Conservation (phyloP, 2,797 vertebrate genomes). For the Ctenopoma kingsleyae region DNA sequence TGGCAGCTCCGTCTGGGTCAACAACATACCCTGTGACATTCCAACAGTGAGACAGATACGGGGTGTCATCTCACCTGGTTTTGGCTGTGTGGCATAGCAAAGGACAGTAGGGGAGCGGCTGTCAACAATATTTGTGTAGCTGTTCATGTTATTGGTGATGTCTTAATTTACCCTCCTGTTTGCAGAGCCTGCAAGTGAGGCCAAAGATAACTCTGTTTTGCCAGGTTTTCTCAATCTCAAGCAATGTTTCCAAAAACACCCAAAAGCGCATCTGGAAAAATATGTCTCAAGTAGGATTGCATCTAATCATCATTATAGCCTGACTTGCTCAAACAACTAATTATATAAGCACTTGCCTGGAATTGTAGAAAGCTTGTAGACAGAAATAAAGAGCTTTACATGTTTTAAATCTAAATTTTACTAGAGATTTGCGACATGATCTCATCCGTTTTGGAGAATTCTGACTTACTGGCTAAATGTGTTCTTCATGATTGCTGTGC, state of each 20-base stretch:
- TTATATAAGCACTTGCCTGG: neutral
- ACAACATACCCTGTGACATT: constrained; percentile 72
- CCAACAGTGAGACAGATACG: constrained; percentile 68
- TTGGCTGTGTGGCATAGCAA: constrained; percentile 57
- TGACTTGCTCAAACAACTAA: neutral
- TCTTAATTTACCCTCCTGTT: constrained; percentile 69
- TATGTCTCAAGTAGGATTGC: neutral
- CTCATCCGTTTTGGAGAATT: neutral
- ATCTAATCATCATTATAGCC: neutral
- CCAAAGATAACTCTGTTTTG: neutral
- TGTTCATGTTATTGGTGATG: constrained; percentile 62
- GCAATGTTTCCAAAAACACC: neutral
- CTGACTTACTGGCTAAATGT: neutral
- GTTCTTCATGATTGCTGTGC: neutral
- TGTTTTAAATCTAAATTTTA: too few species aligned
- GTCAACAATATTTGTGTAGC: constrained; percentile 81
- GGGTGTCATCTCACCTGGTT: constrained; percentile 79
- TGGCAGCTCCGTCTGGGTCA: constrained; percentile 84
- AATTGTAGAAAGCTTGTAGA: neutral
- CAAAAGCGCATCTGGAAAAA: neutral
- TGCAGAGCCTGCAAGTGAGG: constrained; percentile 32
- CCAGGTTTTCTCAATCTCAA: too few species aligned
- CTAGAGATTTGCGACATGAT: neutral
- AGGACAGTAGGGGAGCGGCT: constrained; percentile 60
- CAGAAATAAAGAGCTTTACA: neutral